phyloP scores from a whole-genome alignment of 1,140 invertebrate species.

The Bombus fervidus region DNA sequence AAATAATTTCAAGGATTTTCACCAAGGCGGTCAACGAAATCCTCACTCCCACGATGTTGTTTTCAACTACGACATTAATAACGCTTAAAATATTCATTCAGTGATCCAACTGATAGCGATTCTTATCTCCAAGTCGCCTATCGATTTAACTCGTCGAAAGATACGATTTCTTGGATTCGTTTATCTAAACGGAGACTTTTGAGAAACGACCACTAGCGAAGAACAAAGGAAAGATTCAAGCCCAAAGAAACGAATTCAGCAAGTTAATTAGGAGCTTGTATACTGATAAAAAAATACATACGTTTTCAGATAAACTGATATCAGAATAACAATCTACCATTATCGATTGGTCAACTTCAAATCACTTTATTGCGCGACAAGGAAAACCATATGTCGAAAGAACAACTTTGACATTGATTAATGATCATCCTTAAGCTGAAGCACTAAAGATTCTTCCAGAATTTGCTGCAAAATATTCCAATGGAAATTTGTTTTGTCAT shows the following conservation, averaged over 20 bases:
- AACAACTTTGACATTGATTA: neutral
- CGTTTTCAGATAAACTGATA: neutral
- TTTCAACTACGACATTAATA: neutral
- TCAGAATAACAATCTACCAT: neutral
- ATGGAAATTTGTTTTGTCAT: neutral
- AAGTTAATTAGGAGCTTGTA: neutral
- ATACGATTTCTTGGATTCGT: neutral
- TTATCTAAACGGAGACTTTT: neutral
- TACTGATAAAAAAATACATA: neutral
- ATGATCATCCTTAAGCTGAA: neutral
- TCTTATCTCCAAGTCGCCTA: neutral
- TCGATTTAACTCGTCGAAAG: slow-evolving; percentile 2
- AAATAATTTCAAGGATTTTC: slow-evolving; percentile 16
- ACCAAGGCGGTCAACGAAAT: neutral
- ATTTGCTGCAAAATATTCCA: neutral
- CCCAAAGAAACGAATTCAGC: neutral
- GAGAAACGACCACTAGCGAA: neutral
- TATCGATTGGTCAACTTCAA: neutral
- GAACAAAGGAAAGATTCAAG: neutral
- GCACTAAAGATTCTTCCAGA: neutral
- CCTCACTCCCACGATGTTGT: neutral
- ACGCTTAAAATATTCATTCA: neutral
- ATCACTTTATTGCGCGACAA: neutral
- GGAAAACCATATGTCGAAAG: neutral
- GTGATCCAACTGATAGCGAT: neutral